These are phyloP conservation scores for Nephrotoma guestfalica DNA, from an alignment of 2,888 invertebrate genomes.

Conservation along the genomic window DNA sequence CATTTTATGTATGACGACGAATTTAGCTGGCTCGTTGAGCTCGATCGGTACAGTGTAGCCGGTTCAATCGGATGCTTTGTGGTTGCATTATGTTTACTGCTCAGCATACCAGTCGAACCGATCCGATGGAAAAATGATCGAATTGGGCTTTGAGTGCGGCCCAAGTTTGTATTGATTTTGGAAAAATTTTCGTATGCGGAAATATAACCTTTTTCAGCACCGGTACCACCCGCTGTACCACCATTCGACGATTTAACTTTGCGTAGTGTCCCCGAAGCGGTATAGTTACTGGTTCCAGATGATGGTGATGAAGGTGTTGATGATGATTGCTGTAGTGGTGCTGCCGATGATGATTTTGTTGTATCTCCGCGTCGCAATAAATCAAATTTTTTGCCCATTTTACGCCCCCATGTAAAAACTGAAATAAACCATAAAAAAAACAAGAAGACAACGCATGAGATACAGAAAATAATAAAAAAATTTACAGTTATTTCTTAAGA, in stretches of 20 bases:
- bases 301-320: slow-evolving; percentile 23
- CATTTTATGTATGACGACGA: slow-evolving; percentile 53
- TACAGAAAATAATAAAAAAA: background rate
- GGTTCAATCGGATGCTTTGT: slow-evolving; percentile 21
- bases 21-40: slow-evolving; percentile 62
- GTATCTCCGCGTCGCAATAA: slow-evolving; percentile 49
- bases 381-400: slow-evolving; percentile 64
- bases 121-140: slow-evolving; percentile 60
- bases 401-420: slow-evolving; percentile 63
- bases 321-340: slow-evolving; percentile 12
- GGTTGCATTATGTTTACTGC: slow-evolving; percentile 31
- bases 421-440: slow-evolving; percentile 21
- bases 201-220: slow-evolving; percentile 10
- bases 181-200: slow-evolving; percentile 15
- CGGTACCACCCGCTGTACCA: slow-evolving; percentile 31
- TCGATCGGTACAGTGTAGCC: slow-evolving; percentile 47
- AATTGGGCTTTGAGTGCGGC: slow-evolving; percentile 39
- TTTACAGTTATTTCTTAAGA: background rate
- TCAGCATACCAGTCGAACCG: slow-evolving; percentile 63
- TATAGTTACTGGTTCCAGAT: slow-evolving; percentile 8
- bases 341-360: slow-evolving; percentile 17
- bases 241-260: slow-evolving; percentile 18
- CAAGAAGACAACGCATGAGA: background rate
- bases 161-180: slow-evolving; percentile 5
- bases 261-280: slow-evolving; percentile 9